These are phyloP conservation scores for Lepus townsendii DNA, from an alignment of 2,797 vertebrate genomes.

Conservation along the genomic window DNA sequence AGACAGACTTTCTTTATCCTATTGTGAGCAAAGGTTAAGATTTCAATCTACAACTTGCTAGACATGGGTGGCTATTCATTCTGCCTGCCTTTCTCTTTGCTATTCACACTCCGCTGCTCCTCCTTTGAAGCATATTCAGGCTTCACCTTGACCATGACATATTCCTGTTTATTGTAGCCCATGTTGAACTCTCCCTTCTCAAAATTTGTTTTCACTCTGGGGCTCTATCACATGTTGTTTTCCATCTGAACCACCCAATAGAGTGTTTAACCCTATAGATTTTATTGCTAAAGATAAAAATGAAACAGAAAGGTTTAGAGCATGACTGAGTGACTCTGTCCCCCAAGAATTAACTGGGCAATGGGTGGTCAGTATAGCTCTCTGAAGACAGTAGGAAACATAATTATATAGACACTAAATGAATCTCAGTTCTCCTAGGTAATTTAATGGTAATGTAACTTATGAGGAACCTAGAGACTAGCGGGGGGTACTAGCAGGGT, in stretches of 20 bases:
- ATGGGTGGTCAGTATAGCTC: neutral
- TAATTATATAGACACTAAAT: neutral
- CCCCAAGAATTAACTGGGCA: neutral
- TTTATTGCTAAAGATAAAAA: neutral
- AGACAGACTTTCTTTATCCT: neutral
- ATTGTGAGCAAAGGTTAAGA: neutral
- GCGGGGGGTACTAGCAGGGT: neutral
- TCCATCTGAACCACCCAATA: neutral
- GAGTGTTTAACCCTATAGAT: neutral
- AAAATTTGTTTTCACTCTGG: slow-evolving; percentile 4
- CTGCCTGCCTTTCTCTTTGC: neutral
- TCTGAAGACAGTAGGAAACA: neutral
- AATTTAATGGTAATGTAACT: neutral
- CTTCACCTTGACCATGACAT: neutral
- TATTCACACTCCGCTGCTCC: neutral
- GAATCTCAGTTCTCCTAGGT: neutral
- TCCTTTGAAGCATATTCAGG: neutral
- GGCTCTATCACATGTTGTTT: neutral
- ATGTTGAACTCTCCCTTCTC: neutral
- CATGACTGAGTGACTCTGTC: neutral
- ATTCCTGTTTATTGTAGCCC: neutral
- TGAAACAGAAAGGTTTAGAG: neutral
- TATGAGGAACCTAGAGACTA: neutral
- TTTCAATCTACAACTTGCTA: neutral
- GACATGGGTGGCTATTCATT: neutral